Base-by-base conservation (phyloP, 1,140 invertebrate genomes). In the Cryptotermes secundus region DNA sequence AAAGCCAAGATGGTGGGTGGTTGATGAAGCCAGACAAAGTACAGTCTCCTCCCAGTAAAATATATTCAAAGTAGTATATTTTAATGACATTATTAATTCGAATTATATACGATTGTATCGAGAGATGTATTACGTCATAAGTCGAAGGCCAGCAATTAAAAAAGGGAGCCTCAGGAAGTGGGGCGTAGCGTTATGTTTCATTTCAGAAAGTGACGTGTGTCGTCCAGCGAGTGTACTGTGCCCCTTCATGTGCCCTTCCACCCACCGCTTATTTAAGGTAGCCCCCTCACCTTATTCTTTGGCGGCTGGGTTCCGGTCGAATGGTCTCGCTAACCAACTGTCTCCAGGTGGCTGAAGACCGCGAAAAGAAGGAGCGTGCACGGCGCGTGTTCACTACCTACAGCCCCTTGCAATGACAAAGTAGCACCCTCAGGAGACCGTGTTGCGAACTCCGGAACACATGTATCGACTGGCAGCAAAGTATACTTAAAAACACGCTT, bases 341-440 rank as follows among this genome's bases (percentile, higher is more conserved):
- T 83, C 83, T 83, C 83, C 83, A 83, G 83, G 19, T 83, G 83
- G 83, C 31, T 83, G 59, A 82, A 82, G 81, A 45, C 81, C 81
- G 38, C 38, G 36, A 34, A 38, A 35, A 9, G 14, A 53, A 83
- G 83, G 79, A 83, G 53, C 59, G 83, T 83, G 83, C 35, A 79
- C 22, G 83, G 83, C 83, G 83, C 83, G 83, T 83, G 83, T 59
- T 36, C 59, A 36, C 49, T 53, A n/a, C 3, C n/a, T 26, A 45
- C 24, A 34, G 22, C 42, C 38, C n/a, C 35, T 31, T 38, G n/a
- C 26, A 26, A 72, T 26, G 26, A 31, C 59, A 0, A 72, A 72
- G 59, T 31, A 72, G 59, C 14, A 72, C 59, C n/a, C 59, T 72
- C n/a, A n/a, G 45, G 14, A 49, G 4, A 12, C 19, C 14, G 3